Percentiles rank a stretch among this genome's conserved stretches.
These are phyloP conservation scores for Cactoblastis cactorum DNA, from an alignment of 2,888 invertebrate species.

Conservation along the genomic window DNA sequence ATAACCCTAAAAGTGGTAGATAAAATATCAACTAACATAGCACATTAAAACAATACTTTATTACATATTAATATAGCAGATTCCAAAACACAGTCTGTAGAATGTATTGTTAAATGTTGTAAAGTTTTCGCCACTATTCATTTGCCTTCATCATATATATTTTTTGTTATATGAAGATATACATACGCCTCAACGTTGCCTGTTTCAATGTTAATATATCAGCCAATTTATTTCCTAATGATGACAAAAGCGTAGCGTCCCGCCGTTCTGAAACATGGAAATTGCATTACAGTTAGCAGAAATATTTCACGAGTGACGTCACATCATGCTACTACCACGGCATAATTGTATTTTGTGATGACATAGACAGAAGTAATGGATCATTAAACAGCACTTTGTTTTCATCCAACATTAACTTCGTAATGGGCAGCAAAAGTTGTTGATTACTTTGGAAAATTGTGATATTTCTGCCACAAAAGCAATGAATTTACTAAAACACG, in stretches of 20 bases:
- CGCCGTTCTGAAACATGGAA: slow-evolving; percentile 10
- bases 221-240: slow-evolving; percentile 5
- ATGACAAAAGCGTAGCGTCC: slow-evolving; percentile 5
- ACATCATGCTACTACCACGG: background rate
- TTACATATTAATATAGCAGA: no score
- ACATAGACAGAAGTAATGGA: background rate
- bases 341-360: slow-evolving; percentile 2
- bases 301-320: background rate
- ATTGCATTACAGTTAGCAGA: slow-evolving; percentile 2
- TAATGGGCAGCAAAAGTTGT: background rate
- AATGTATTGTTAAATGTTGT: no score
- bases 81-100: no score
- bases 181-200: background rate
- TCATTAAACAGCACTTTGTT: background rate
- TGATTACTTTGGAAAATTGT: background rate
- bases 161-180: no score
- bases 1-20: no score
- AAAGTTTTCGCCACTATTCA: no score
- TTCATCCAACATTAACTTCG: background rate
- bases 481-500: no score
- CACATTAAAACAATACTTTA: no score
- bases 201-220: background rate
- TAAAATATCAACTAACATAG: no score
- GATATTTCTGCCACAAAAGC: background rate
- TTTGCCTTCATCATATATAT: no score